Evolutionary conservation across 1,140 invertebrate species (phyloP), one percentile per base, ranked within the genome.

Genomic region (Cotesia chilonis): DNA sequence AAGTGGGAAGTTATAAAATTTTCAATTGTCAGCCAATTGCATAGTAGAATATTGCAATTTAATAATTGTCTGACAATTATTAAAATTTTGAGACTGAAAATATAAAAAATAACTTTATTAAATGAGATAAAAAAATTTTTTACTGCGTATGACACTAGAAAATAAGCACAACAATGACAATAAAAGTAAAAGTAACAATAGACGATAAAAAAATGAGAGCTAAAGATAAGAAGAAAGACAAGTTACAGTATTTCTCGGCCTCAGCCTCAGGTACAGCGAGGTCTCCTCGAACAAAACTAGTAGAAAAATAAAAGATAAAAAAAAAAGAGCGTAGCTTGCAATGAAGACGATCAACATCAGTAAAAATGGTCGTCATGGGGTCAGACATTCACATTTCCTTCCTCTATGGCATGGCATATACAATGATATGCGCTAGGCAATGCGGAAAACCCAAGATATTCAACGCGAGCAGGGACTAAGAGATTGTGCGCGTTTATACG

Each of bases 401-500:
- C 20, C 14, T 64, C 20, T 47, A 10, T 51, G 37, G 36, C 7
- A 35, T 71, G 28, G 28, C 28, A 38, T 66, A 66, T 65, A 64
- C 28, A 64, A 14, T 37, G 10, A 20, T 2, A 41, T 38, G 47
- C 47, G 47, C 20, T 57, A 66, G 60, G 10, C 47, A 35, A 71
- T n/a, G 47, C 2, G 41, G 28, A 17, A 63, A 17, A 35, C 41
- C 20, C 57, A 59, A 59, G 57, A 59, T 59, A 59, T 59, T 59
- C 20, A 28, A 28, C 28, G 28, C 28, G 28, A 28, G 28, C 28
- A 14, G 9, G 14, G 55, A 20, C 37, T 54, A 51, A 65, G 61
- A 71, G 61, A 63, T 54, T 52, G 61, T 54, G 63, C 64, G 38
- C 70, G 61, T 71, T 71, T 66, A 71, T 71, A 71, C 63, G 64